Evolutionary conservation across 2,888 invertebrate species (phyloP), one percentile per base, ranked within the genome.

Genomic region (Caenorhabditis afra): DNA sequence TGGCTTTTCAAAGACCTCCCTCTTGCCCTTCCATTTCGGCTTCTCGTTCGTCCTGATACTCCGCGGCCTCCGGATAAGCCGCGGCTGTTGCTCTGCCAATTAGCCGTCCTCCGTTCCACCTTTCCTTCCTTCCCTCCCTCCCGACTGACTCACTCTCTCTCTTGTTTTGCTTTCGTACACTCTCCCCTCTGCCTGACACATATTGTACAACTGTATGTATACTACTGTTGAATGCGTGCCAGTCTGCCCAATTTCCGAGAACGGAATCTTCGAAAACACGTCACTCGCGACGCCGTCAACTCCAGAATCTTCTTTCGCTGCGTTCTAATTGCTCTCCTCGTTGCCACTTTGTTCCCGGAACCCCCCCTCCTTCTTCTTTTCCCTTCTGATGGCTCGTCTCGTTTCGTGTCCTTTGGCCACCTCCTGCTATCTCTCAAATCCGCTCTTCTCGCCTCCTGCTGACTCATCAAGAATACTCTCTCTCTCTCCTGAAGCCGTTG

Each of bases 1-100:
- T 55, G 55, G 55, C 55, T 55, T 55, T 37, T 39, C 55, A 23
- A 55, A 23, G 39, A 55, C 37, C 16, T 16, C 16, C 39, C 55
- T 8, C 55, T 47, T 29, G 18, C 12, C 47, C 11, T 44, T 44
- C 50, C 23, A n/a, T 52, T 23, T 23, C n/a, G n/a, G n/a, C 29
- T 52, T 49, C 37, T 55, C 55, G 39, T 39, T 23, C n/a, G 55
- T 37, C 29, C 14, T 52, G 23, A 52, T 52, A 29, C 52, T 22
- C 18, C 29, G 29, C 7, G 23, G n/a, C n/a, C n/a, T n/a, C 2
- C 14, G 52, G 52, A 52, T 52, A 29, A 52, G 37, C 55, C 53
- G 29, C 12, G 10, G 12, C 41, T 45, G n/a, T 45, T 29, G 44
- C 44, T n/a, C n/a, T 45, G 44, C 3, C 45, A 29, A 23, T 37